phyloP scores from a whole-genome alignment of 2,113 vertebrate species.

The Campylomormyrus tamandua region DNA sequence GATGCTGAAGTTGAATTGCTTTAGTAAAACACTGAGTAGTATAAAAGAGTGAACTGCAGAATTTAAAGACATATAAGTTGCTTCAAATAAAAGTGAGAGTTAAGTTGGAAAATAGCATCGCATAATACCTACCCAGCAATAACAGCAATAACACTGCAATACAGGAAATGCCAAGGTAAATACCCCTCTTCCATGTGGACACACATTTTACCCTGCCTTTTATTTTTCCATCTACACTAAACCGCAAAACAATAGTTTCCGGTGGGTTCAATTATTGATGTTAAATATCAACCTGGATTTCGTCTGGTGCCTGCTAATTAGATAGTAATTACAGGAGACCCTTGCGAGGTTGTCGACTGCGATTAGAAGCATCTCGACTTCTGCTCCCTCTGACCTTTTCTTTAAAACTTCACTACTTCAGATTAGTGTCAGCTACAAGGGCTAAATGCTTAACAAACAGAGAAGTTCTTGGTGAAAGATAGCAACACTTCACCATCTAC shows the following conservation, averaged over 20 bases:
- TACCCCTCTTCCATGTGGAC: conserved; percentile 34
- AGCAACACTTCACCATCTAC: conserved; percentile 36
- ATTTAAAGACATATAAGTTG: background rate
- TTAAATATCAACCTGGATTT: conserved; percentile 57
- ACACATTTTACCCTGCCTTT: conserved; percentile 29
- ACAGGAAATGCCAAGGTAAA: background rate
- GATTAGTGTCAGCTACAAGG: conserved; percentile 44
- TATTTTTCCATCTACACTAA: background rate
- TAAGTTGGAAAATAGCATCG: background rate
- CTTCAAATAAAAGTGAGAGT: background rate
- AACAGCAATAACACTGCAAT: background rate
- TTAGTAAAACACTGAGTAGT: background rate
- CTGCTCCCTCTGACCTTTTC: conserved; percentile 54
- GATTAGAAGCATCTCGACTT: conserved; percentile 59
- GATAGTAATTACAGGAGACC: conserved; percentile 59
- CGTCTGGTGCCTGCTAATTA: conserved; percentile 60
- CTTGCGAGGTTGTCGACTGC: conserved; percentile 54
- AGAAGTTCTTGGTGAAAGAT: conserved; percentile 38
- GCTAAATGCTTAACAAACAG: conserved; percentile 44
- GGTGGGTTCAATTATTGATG: conserved; percentile 63
- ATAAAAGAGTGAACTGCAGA: background rate
- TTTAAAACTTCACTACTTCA: conserved; percentile 54
- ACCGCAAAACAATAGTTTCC: conserved; percentile 31
- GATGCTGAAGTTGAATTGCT: background rate
- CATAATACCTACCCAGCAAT: background rate